Conservation (phyloP, 2,888 invertebrate genomes). For the Nomada fucata region DNA sequence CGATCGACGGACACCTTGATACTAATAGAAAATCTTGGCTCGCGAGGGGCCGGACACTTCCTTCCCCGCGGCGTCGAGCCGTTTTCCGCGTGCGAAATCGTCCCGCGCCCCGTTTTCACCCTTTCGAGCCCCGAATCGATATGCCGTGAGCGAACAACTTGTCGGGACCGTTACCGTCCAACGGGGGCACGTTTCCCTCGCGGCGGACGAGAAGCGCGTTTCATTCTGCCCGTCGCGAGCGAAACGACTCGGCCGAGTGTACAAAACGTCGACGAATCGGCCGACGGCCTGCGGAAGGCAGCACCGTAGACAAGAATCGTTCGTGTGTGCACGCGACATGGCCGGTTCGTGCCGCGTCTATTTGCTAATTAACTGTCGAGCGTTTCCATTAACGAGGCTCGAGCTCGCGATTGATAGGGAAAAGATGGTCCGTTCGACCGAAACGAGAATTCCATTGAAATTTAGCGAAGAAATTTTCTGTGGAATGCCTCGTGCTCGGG, state of each 20-base stretch:
- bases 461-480: background rate
- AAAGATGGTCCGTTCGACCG: constrained; percentile 19
- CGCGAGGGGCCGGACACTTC: constrained; percentile 1
- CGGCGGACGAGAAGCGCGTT: background rate
- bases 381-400: background rate
- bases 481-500: background rate
- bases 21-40: constrained; percentile 25
- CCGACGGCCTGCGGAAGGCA: background rate
- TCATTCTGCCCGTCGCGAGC: background rate
- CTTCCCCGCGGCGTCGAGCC: background rate
- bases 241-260: background rate
- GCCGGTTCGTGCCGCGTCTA: background rate
- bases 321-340: background rate
- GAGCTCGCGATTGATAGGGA: constrained; percentile 7
- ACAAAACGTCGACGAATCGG: background rate
- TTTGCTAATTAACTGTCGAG: constrained; percentile 6
- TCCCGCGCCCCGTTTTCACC: background rate
- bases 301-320: background rate
- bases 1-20: constrained; percentile 32
- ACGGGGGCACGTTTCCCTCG: constrained; percentile 11
- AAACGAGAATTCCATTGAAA: background rate
- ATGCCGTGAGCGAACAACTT: constrained; percentile 20
- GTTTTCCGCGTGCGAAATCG: background rate
- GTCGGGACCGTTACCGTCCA: constrained; percentile 15
- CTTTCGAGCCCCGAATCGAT: constrained; percentile 30